These are phyloP conservation scores for Phragmatobia fuliginosa DNA, from an alignment of 2,888 invertebrate species.

Conservation along the genomic window DNA sequence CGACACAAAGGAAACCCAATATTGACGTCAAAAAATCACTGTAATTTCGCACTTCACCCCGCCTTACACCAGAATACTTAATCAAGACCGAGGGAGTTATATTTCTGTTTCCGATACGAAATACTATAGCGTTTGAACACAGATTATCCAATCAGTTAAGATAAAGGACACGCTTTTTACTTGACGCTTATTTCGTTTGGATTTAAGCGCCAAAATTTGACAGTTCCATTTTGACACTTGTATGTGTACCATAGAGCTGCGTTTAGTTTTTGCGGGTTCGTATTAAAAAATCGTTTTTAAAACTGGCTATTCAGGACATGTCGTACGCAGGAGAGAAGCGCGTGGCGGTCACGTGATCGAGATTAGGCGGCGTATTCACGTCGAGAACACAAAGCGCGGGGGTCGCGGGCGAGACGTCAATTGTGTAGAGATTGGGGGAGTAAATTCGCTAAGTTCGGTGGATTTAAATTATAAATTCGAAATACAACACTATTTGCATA, in stretches of 20 bases:
- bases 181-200: slow-evolving; percentile 49
- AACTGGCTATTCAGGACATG: slow-evolving; percentile 67
- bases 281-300: slow-evolving; percentile 57
- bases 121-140: slow-evolving; percentile 84
- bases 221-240: slow-evolving; percentile 60
- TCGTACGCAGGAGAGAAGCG: slow-evolving; percentile 78
- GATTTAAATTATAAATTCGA: slow-evolving; percentile 84
- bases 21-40: slow-evolving; percentile 81
- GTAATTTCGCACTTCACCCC: slow-evolving; percentile 77
- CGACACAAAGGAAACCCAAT: slow-evolving; percentile 75
- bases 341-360: slow-evolving; percentile 82
- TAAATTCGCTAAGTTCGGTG: slow-evolving; percentile 82
- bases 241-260: slow-evolving; percentile 52
- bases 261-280: slow-evolving; percentile 42
- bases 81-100: slow-evolving; percentile 80
- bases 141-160: slow-evolving; percentile 87
- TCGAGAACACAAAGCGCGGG: slow-evolving; percentile 78
- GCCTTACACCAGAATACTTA: slow-evolving; percentile 79
- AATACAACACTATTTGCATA: slow-evolving; percentile 82
- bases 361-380: slow-evolving; percentile 83
- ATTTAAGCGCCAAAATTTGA: slow-evolving; percentile 63
- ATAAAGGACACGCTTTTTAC: slow-evolving; percentile 85
- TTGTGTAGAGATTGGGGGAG: slow-evolving; percentile 80
- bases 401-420: slow-evolving; percentile 79
- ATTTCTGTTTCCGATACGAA: slow-evolving; percentile 86